Evolutionary conservation across 2,888 invertebrate species (phyloP), one percentile per base, ranked within the genome.

Genomic region (Nephrocerus scutellatus): DNA sequence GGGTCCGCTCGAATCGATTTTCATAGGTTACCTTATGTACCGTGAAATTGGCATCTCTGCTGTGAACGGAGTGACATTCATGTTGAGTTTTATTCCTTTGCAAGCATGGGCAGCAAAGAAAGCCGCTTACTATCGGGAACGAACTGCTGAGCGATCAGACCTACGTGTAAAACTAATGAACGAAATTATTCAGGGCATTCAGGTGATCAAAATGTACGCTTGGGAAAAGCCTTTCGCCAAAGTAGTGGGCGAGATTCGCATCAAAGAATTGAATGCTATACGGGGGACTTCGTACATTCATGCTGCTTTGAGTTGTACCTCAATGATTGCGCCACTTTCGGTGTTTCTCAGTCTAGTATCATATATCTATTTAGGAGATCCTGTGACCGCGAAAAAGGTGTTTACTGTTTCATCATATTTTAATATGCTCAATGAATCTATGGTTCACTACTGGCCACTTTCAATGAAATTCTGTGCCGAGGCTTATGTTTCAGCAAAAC

Each of bases 151-250:
- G 22, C 73, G 83, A 36, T 90, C 92, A 0, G 93, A 95, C 67
- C 76, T 86, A 52, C 70, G 95, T 5, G 83, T 95, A 2, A 73
- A 86, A 18, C 64, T 92, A 1, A 92, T 93, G 89, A 89, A 85
- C 59, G 93, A 90, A 62, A 82, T 89, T 0, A 80, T 90, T 22
- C 78, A 79, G 39, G 87, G 86, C 3, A 84, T 90, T 52, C 78
- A 85, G 44, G 83, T 88, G 0, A 84, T 90, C 48, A 90, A 90
- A 62, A 89, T 89, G 87, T 89, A 87, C 57, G 83, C 85, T 0
- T 90, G 89, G 82, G 90, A 90, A 62, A 76, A 76, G 24, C 83
- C 84, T 0, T 89, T 89, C 59, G 79, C 79, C 0, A 72, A 74
- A 24, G 72, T 89, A 21, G 80, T 92, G 6, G 79, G 79, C 6